Base-by-base conservation (phyloP, 2,113 vertebrate genomes). In the Platysternon megacephalum region DNA sequence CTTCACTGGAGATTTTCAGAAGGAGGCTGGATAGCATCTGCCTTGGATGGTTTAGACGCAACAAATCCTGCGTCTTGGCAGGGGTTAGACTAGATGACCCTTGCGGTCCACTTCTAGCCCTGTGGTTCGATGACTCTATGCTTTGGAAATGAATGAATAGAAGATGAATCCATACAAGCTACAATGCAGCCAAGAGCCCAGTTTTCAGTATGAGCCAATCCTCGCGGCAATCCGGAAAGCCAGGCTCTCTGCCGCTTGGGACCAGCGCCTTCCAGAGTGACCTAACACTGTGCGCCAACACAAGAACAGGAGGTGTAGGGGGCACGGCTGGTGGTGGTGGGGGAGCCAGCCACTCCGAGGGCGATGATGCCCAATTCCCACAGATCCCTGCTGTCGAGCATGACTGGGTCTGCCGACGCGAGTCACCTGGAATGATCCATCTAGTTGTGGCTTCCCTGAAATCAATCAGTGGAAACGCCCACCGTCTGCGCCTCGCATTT, bases 311-410 rank as follows among this genome's bases (percentile, higher is more conserved):
- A 44, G 24, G 74, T 2, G 32, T 0, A 16, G 2, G 51, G 35
- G 4, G 0, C 35, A 5, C 1, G 1, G 0, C 3, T 82, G 19
- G 14, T 7, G 22, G 51, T n/a, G n/a, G 12, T 6, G 24, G 1
- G 32, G 12, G 61, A n/a, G 29, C 28, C 55, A 42, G 49, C 26
- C 58, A 29, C 3, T 48, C 58, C 29, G 12, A 26, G 56, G 82
- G 46, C 5, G 10, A 17, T 39, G 65, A 19, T 19, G 16, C n/a
- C 16, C 35, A 10, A 22, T 21, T 72, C 65, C n/a, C 35, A 9
- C 6, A 1, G 35, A 19, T 68, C 61, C 61, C 16, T 68, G 0
- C 4, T 0, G 0, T 2, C 0, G 11, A 1, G 26, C 0, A 0
- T 5, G 74, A 14, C 78, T 42, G 65, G 78, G n/a, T n/a, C 35